Conservation (phyloP, 2,888 invertebrate genomes). For the Schrankia costaestrigalis region DNA sequence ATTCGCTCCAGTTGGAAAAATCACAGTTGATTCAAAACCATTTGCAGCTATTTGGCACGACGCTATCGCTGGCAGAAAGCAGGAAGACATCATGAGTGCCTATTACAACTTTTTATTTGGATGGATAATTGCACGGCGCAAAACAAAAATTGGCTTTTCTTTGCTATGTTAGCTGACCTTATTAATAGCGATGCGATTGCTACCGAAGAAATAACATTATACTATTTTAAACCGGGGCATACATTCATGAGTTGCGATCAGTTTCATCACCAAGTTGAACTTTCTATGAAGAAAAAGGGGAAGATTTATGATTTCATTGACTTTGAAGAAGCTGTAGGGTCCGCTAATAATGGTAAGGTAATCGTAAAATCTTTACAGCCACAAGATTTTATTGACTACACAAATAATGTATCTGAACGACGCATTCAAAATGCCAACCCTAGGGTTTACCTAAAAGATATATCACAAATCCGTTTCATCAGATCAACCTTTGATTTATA, state of each 20-base stretch:
- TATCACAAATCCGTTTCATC: background rate
- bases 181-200: slow-evolving; percentile 18
- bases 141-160: slow-evolving; percentile 31
- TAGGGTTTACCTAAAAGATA: background rate
- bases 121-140: slow-evolving; percentile 30
- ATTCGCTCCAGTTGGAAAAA: slow-evolving; percentile 8
- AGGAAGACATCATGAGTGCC: slow-evolving; percentile 33
- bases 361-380: background rate
- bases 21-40: slow-evolving; percentile 1
- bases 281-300: slow-evolving; percentile 27
- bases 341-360: background rate
- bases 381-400: background rate
- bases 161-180: slow-evolving; percentile 21
- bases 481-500: background rate
- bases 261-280: slow-evolving; percentile 41
- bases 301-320: slow-evolving; percentile 3
- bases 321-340: slow-evolving; percentile 12
- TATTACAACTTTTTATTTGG: slow-evolving; percentile 26
- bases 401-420: background rate
- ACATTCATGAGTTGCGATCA: slow-evolving; percentile 41
- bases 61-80: slow-evolving; percentile 34
- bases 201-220: slow-evolving; percentile 1
- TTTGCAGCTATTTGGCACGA: slow-evolving; percentile 29
- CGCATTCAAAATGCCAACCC: background rate
- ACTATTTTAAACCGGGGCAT: slow-evolving; percentile 21